Conservation (phyloP, 2,113 vertebrate species). For the Crotalus viridis region DNA sequence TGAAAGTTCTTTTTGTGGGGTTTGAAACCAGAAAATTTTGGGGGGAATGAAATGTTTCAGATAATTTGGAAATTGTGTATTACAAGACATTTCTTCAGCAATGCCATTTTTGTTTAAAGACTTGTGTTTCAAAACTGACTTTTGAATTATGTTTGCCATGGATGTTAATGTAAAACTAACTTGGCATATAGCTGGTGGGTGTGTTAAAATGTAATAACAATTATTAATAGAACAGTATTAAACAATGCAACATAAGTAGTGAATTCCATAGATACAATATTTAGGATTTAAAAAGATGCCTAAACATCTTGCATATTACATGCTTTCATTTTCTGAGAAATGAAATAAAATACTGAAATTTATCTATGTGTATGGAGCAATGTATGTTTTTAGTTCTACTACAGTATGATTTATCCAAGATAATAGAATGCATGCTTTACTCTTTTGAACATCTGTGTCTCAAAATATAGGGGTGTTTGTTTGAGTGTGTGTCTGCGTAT, state of each 20-base stretch:
- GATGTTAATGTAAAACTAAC: fast-evolving
- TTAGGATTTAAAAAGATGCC: neutral
- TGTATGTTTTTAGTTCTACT: neutral
- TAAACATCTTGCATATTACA: neutral
- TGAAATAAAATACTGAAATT: neutral
- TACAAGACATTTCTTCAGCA: neutral
- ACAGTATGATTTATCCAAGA: neutral
- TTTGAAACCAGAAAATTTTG: constrained; percentile 7
- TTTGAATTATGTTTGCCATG: constrained; percentile 27
- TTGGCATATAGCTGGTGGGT: neutral
- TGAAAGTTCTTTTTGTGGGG: constrained; percentile 17
- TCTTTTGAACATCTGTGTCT: neutral
- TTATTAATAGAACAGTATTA: neutral
- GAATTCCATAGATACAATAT: neutral
- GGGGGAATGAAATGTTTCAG: neutral
- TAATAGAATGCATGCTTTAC: neutral
- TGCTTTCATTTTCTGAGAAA: neutral
- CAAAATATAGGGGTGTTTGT: neutral
- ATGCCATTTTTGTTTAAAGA: constrained; percentile 26
- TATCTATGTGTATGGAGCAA: neutral
- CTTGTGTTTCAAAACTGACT: neutral
- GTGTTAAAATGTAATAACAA: neutral
- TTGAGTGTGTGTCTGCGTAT: neutral
- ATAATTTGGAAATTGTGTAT: constrained; percentile 19
- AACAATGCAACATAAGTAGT: neutral